These are phyloP conservation scores for Zoanthus gigantus DNA, from an alignment of 92 coral and sea anemone genomes.

Conservation along the genomic window DNA sequence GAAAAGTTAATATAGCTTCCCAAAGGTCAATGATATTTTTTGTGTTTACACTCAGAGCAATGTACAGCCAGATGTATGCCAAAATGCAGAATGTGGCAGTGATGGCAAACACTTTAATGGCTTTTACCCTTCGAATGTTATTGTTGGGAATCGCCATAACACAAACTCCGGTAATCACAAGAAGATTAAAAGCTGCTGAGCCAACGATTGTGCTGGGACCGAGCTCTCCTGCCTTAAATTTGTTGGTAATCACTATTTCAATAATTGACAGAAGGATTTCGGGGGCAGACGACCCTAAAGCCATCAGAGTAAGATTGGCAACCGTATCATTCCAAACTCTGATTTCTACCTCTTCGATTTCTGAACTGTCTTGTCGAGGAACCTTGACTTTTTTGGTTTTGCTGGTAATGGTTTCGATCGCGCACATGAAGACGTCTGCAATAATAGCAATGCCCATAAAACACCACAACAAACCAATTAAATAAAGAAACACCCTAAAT, in stretches of 20 bases:
- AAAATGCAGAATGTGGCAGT: slow-evolving; percentile 83
- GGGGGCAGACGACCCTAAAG: slow-evolving; percentile 98
- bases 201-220: slow-evolving; percentile 99
- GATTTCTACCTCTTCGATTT: slow-evolving; percentile 84
- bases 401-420: slow-evolving; percentile 97
- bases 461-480: slow-evolving; percentile 91
- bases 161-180: slow-evolving; percentile 92
- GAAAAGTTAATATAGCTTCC: slow-evolving; percentile 95
- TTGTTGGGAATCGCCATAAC: slow-evolving; percentile 88
- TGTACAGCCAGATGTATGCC: slow-evolving; percentile 89
- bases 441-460: slow-evolving; percentile 96
- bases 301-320: slow-evolving; percentile 96
- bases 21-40: slow-evolving; percentile 85
- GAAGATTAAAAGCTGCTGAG: slow-evolving; percentile 95
- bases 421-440: slow-evolving; percentile 98
- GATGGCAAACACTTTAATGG: slow-evolving; percentile 92
- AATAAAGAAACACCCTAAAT: slow-evolving; percentile 76
- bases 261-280: slow-evolving; percentile 94
- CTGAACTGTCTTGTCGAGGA: slow-evolving; percentile 81
- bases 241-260: slow-evolving; percentile 80
- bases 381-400: slow-evolving; percentile 92
- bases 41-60: slow-evolving; percentile 67
- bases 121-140: slow-evolving; percentile 83
- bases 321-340: slow-evolving; percentile 99
- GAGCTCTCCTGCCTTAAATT: slow-evolving; percentile 86